These are phyloP conservation scores for Urocolius indicus DNA, from an alignment of 2,113 vertebrate genomes.

Conservation along the genomic window DNA sequence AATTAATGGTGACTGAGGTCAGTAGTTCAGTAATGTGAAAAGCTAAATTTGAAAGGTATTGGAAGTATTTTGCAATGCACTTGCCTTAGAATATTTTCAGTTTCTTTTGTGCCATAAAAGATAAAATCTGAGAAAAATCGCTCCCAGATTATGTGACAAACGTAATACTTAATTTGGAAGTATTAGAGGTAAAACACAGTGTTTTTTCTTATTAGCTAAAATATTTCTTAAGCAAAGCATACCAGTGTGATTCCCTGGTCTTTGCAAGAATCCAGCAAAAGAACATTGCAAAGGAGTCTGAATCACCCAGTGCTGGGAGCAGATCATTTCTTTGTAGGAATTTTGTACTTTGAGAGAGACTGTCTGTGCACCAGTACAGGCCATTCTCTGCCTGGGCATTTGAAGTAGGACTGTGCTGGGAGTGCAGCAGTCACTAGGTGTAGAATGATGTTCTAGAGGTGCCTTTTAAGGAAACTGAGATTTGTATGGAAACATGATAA, in stretches of 20 bases:
- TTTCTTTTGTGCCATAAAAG: background rate
- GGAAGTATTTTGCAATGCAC: background rate
- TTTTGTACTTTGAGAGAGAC: background rate
- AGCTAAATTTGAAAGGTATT: background rate
- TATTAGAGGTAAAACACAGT: background rate
- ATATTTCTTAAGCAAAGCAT: background rate
- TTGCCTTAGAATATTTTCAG: background rate
- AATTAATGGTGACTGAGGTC: background rate
- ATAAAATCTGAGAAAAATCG: background rate
- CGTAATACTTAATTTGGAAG: background rate
- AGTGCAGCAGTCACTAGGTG: background rate
- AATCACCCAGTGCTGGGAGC: background rate
- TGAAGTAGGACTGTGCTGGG: background rate
- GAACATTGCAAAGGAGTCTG: fast-evolving
- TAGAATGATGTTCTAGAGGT: background rate
- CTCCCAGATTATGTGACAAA: background rate
- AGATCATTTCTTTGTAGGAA: background rate
- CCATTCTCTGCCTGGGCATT: background rate
- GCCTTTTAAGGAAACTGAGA: background rate
- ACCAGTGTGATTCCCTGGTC: background rate
- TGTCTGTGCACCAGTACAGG: background rate
- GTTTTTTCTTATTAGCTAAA: background rate
- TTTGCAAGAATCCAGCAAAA: background rate
- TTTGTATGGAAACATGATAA: background rate
- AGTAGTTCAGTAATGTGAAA: background rate